Evolutionary conservation across 2,888 invertebrate species (phyloP).

Genomic region (Kuschelorhynchus macadamiae): DNA sequence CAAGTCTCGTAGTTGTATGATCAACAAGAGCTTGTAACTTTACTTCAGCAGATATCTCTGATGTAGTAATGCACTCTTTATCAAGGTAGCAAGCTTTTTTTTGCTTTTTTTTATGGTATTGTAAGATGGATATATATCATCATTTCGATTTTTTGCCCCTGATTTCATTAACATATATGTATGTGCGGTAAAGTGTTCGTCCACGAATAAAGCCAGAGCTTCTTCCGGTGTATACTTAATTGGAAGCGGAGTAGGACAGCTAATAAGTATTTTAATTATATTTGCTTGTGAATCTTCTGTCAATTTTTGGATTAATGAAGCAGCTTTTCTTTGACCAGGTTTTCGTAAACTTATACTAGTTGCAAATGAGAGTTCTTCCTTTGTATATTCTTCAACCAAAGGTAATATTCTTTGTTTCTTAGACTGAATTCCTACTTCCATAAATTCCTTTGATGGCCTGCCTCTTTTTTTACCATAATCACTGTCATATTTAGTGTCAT

Average conservation of each 20-base stretch:
- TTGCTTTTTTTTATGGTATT: neutral
- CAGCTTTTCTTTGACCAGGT: neutral
- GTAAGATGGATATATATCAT: too few species aligned
- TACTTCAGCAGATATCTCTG: neutral
- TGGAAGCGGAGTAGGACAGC: neutral
- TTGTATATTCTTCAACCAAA: neutral
- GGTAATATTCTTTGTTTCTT: neutral
- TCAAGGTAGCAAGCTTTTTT: conserved; percentile 28
- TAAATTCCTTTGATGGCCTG: too few species aligned
- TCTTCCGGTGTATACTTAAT: conserved; percentile 26
- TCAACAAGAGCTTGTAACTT: neutral
- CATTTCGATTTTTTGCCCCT: conserved; percentile 1
- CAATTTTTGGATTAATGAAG: neutral
- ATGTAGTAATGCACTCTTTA: neutral
- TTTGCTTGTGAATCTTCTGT: neutral
- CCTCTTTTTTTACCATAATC: neutral
- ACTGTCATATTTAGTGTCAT: neutral
- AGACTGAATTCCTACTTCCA: neutral
- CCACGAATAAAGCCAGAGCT: conserved; percentile 26
- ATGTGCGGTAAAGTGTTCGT: conserved; percentile 16
- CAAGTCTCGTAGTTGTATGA: neutral
- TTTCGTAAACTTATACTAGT: neutral
- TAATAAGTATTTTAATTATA: conserved; percentile 6
- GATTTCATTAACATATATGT: conserved; percentile 22
- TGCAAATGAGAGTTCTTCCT: neutral